Base-by-base conservation (phyloP, 2,113 vertebrate species). In the Phaethon lepturus region DNA sequence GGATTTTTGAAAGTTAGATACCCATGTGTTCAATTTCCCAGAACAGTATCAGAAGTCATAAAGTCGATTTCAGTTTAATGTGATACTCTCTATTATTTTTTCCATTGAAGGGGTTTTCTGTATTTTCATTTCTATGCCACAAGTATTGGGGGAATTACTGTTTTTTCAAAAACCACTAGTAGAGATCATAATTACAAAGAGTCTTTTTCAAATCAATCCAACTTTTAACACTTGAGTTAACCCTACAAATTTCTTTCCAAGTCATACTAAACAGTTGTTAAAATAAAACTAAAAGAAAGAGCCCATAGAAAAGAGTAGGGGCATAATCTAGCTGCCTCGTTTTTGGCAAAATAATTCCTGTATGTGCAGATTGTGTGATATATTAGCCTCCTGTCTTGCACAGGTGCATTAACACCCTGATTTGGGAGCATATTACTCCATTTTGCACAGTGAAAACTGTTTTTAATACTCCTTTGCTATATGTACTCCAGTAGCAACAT, bases 41-140 rank as follows among this genome's bases (percentile, higher is more conserved):
- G 67, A 90, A 86, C 13, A 69, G 7, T 45, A 76, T 38, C 17
- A 40, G 29, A 78, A 76, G 5, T 82, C 53, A 49, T 23, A 66
- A 35, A 90, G 50, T 53, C 13, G 58, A 69, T 86, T 76, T 83
- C 24, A 66, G 28, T 82, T 93, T 79, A 31, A 76, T 92, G 72
- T 79, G 29, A 68, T 71, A 79, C 29, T 25, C 4, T 71, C n/a
- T 75, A 49, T 64, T 75, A 40, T 71, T 76, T 86, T 93, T 92
- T 71, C 56, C 53, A 73, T 69, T 76, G 19, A 79, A 79, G 10
- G 26, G 35, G 60, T 88, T 93, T 86, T 95, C 78, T 83, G 10
- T 74, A 33, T 88, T 90, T 93, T 93, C 20, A 80, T 83, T 95
- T 93, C 55, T 76, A 11, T 77, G n/a, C 67, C 82, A 67, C 59